Conservation (phyloP, 2,113 vertebrate genomes). For the Todiramphus chloris region DNA sequence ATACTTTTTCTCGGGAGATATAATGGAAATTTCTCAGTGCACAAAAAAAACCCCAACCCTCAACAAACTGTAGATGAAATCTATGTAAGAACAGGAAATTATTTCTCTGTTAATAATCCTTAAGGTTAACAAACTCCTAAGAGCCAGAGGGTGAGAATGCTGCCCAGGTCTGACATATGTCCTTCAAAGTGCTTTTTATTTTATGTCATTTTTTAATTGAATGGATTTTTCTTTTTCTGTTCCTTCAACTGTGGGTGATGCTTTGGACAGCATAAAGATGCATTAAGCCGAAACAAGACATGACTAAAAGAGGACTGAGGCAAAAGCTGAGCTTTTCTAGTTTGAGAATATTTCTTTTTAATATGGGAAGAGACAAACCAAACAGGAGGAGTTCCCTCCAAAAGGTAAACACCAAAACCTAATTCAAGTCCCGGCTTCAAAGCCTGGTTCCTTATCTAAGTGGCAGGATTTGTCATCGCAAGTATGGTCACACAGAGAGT, state of each 20-base stretch:
- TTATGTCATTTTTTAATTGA: constrained; percentile 29
- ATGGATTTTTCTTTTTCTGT: constrained; percentile 9
- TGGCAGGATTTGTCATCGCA: background rate
- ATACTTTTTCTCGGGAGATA: background rate
- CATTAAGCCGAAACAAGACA: background rate
- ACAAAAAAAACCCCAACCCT: background rate
- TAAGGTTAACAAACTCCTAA: background rate
- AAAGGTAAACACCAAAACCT: background rate
- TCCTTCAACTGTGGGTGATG: background rate
- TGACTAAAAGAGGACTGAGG: constrained; percentile 8
- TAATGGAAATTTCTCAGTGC: background rate
- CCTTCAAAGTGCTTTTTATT: background rate
- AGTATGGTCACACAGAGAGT: background rate
- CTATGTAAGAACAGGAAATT: constrained; percentile 34
- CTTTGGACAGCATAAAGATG: background rate
- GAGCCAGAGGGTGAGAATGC: background rate
- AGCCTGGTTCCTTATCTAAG: background rate
- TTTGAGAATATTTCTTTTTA: constrained; percentile 12
- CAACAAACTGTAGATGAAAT: constrained; percentile 15
- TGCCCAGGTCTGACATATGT: background rate
- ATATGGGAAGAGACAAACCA: background rate
- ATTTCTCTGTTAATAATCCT: constrained; percentile 34
- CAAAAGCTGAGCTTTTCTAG: background rate
- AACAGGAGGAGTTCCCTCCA: background rate
- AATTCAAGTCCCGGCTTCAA: background rate